Base-by-base conservation (phyloP, 2,797 vertebrate species). In the Muscicapa comitata region DNA sequence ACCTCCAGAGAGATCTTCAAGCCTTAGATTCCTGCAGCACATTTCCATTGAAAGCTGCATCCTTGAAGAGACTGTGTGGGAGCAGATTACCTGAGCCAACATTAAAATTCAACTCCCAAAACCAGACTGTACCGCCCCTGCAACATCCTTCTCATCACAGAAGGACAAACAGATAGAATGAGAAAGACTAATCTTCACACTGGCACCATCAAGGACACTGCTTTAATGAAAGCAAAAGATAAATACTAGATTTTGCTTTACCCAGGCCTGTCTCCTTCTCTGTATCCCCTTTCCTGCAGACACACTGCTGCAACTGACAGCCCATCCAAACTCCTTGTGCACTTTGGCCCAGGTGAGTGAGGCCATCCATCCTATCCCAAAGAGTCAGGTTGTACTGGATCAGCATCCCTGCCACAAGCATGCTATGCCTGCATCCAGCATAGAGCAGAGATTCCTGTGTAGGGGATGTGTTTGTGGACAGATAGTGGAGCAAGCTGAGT, bases 391-490 rank as follows among this genome's bases (percentile, higher is more conserved):
- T 13, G 17, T 9, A 9, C 8, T 13, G 38, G 24, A 13, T 42
- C 54, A 42, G 3, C 10, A 71, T 33, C 3, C 15, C 12, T 12
- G 53, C 10, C 25, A 77, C 7, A 23, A 23, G 4, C 14, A n/a
- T 21, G 18, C 26, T 67, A 17, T 6, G 8, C 7, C 29, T 70
- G 29, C 24, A 8, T 24, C 9, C 0, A 11, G 8, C 38, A 31
- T 28, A 63, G 31, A 54, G 15, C 11, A n/a, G 37, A 68, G 26
- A 42, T 35, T 80, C 53, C 24, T 79, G 28, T 19, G 7, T 13
- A 71, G 25, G 1, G 6, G 9, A 51, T 0, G 1, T 25, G 6
- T 59, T 48, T 54, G 35, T 42, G 31, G n/a, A 13, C 9, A 58
- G 24, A 11, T 7, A 67, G 8, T 15, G 26, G 77, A 67, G 29